A percentile compares a stretch with the other conserved stretches of the same genome.
Conservation (phyloP, 2,888 invertebrate species). For the Calameuta idolon region DNA sequence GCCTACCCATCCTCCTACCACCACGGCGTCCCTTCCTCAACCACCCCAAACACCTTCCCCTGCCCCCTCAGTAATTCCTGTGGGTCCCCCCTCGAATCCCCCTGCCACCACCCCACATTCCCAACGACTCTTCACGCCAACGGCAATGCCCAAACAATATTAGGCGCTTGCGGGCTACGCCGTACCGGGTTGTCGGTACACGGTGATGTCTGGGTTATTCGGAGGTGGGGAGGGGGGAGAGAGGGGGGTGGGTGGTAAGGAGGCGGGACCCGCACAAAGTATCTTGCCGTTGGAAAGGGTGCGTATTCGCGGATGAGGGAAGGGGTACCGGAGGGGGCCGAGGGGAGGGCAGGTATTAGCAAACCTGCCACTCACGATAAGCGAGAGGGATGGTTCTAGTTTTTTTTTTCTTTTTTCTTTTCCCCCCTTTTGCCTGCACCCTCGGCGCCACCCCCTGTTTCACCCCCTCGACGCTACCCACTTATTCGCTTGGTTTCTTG, state of each 20-base stretch:
- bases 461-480: constrained; percentile 12
- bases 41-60: background rate
- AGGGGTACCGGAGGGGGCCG: constrained; percentile 21
- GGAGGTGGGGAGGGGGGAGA: no score
- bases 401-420: constrained; percentile 45
- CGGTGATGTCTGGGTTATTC: no score
- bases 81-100: no score
- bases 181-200: no score
- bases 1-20: no score
- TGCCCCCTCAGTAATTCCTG: background rate
- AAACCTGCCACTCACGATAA: constrained; percentile 49
- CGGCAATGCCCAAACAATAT: background rate
- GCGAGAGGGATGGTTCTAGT: constrained; percentile 45
- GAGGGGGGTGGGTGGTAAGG: no score
- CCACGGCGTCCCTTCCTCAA: no score
- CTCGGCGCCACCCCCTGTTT: constrained; percentile 30
- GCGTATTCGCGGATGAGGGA: constrained; percentile 2
- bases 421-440: no score
- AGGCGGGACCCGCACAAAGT: no score
- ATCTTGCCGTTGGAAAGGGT: no score
- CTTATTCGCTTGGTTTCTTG: constrained; percentile 5
- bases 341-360: constrained; percentile 36
- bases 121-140: background rate
- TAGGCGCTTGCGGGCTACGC: background rate
- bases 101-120: background rate